phyloP scores from a whole-genome alignment of 1,140 invertebrate genomes.

The Sitophilus oryzae region DNA sequence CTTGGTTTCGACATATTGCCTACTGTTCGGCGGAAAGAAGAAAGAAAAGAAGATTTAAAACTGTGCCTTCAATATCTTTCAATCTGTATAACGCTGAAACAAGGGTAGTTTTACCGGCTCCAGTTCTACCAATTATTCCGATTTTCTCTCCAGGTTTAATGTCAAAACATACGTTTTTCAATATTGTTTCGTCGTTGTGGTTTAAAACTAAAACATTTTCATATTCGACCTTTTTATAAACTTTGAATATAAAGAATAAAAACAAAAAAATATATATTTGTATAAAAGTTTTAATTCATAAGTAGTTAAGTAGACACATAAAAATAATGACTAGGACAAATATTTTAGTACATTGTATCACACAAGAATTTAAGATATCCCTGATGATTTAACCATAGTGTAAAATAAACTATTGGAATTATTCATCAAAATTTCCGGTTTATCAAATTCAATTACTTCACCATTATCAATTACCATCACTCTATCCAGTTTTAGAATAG shows the following conservation, averaged over 20 bases:
- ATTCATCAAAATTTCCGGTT: not conserved
- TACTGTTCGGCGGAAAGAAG: too few species aligned
- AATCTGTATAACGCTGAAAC: slow-evolving; percentile 69
- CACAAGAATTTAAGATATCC: too few species aligned
- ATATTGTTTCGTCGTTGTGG: slow-evolving; percentile 58
- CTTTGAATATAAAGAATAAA: too few species aligned
- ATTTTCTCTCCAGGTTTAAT: slow-evolving; percentile 58
- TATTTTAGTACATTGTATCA: not conserved
- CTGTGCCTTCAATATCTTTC: slow-evolving; percentile 45
- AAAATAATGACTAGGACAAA: not conserved
- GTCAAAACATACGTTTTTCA: slow-evolving; percentile 57
- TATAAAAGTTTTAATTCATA: too few species aligned
- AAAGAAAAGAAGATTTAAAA: too few species aligned
- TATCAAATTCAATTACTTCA: not conserved
- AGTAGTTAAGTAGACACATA: not conserved
- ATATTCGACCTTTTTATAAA: slow-evolving; percentile 44
- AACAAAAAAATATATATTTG: too few species aligned
- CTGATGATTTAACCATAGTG: not conserved
- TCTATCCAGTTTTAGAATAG: not conserved
- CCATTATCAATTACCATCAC: not conserved
- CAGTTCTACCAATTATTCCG: slow-evolving; percentile 40
- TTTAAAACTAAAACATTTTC: slow-evolving; percentile 54
- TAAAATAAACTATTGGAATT: not conserved
- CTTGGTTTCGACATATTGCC: too few species aligned
- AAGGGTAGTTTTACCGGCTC: slow-evolving; percentile 68